Percentiles rank a stretch among this genome's conserved stretches.
Evolutionary conservation across 2,888 invertebrate genomes (phyloP).

Genomic region (Lottia scabra): DNA sequence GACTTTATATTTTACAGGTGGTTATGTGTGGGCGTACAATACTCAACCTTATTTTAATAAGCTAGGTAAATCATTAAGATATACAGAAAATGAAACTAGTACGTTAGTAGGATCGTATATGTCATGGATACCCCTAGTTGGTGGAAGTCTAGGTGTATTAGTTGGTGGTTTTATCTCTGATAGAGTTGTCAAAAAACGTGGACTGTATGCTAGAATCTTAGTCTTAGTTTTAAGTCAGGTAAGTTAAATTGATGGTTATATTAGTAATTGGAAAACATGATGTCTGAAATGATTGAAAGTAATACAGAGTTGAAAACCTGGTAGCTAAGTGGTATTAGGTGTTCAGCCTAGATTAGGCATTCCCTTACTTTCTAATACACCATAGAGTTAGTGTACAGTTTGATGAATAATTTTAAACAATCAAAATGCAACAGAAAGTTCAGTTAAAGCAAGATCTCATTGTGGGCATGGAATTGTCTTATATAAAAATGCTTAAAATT

Average conservation of each 20-base stretch:
- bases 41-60: constrained; percentile 67
- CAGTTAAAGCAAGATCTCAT: too few species aligned
- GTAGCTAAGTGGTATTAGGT: too few species aligned
- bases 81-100: constrained; percentile 43
- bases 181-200: constrained; percentile 59
- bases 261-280: neutral
- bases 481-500: too few species aligned
- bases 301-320: neutral
- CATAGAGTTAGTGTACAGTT: too few species aligned
- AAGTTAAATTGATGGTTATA: constrained; percentile 17
- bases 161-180: constrained; percentile 66
- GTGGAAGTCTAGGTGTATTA: constrained; percentile 66
- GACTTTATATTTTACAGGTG: constrained; percentile 49
- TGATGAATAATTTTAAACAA: too few species aligned
- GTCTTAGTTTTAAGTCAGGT: constrained; percentile 66
- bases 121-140: constrained; percentile 69
- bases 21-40: constrained; percentile 70
- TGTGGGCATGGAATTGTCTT: too few species aligned
- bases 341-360: too few species aligned
- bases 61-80: constrained; percentile 35
- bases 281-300: too few species aligned
- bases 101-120: constrained; percentile 65
- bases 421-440: too few species aligned
- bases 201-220: constrained; percentile 65
- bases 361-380: too few species aligned